These are phyloP conservation scores for Caenorhabditis angaria DNA, from an alignment of 2,888 invertebrate genomes.

Conservation along the genomic window DNA sequence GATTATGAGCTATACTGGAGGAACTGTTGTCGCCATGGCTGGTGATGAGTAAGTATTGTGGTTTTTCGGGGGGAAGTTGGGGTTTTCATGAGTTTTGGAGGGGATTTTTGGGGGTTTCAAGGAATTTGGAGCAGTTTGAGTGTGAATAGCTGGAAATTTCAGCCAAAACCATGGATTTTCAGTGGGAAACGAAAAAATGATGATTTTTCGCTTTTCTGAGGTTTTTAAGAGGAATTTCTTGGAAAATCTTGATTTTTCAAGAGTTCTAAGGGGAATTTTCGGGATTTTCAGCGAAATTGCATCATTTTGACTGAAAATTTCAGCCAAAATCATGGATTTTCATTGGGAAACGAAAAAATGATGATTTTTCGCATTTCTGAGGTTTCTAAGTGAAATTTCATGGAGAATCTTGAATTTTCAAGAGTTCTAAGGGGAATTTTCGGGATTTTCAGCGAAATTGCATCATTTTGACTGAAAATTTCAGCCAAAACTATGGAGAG, in stretches of 20 bases:
- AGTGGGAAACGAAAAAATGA: neutral
- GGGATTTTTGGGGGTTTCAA: neutral
- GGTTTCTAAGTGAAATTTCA: too few relatives aligned
- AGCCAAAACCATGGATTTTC: neutral
- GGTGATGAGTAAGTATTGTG: conserved; percentile 62
- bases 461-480: too few relatives aligned
- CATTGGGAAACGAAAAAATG: neutral
- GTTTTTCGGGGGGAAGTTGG: neutral
- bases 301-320: too few relatives aligned
- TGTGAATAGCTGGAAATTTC: too few relatives aligned
- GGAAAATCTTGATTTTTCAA: conserved; percentile 5
- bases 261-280: neutral
- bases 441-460: neutral
- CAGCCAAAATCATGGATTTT: neutral
- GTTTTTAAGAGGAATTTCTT: too few relatives aligned
- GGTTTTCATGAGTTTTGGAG: conserved; percentile 10
- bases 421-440: neutral
- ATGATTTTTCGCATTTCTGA: neutral
- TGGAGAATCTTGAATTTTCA: too few relatives aligned
- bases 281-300: neutral
- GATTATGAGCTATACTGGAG: conserved; percentile 69
- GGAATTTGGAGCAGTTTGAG: too few relatives aligned
- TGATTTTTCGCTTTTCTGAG: too few relatives aligned
- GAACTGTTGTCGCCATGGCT: conserved; percentile 72
- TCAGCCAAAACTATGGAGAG: neutral